Base-by-base conservation (phyloP, 2,888 invertebrate species). In the Myathropa florea region DNA sequence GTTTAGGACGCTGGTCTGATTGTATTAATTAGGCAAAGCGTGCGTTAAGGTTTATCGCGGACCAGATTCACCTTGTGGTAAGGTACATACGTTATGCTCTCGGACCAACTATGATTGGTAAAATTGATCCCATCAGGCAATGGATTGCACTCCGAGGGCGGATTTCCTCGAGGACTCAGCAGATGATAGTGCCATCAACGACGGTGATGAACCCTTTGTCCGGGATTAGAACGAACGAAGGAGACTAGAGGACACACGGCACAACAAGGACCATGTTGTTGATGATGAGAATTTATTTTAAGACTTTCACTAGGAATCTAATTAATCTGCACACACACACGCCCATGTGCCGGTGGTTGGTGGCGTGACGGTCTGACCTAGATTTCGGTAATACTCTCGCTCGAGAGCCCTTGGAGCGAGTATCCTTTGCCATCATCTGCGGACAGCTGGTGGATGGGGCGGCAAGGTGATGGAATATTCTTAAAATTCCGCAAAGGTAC, bases 201-300 rank as follows among this genome's bases (percentile, higher is more conserved):
- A 59, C 30, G 67, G 24, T 39, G 55, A 55, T 55, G 23, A 55
- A 23, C 23, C 10, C 26, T 21, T 33, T 18, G 30, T 9, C 7
- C 14, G 21, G 7, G 46, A 46, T 12, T 3, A 46, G 14, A 18
- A 10, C 46, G 9, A 21, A 23, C 18, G 21, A 23, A 55, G 6
- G 30, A 33, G 33, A 68, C 14, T 6, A n/a, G 28, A 28, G 28
- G 28, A 6, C n/a, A 39, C 14, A 46, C 0, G 28, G 12, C 26
- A 7, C 14, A n/a, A 23, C 61, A 72, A 72, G 72, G 72, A 63
- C 61, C 61, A 55, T 26, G 55, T 18, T 9, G 21, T n/a, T 61
- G 64, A 36, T 24, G 73, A 36, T 33, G 61, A 36, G 24, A 73
- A 61, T 24, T 73, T 73, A 64, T 73, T 73, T 73, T 73, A 6